Conservation (phyloP, 2,113 vertebrate species). For the Zingel zingel region DNA sequence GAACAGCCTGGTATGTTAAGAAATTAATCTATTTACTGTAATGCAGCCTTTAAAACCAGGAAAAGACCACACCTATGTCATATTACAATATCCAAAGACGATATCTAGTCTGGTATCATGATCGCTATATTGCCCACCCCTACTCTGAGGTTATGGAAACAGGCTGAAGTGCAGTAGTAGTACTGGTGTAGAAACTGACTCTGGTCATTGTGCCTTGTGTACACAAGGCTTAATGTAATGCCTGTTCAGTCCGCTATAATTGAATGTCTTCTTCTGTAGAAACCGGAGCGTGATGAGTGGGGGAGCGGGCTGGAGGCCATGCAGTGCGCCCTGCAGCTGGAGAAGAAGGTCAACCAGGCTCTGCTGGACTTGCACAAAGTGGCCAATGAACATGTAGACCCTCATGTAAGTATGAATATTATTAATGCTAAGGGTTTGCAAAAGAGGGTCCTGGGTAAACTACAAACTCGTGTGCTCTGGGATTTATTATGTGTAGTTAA, state of each 20-base stretch:
- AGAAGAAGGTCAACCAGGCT: constrained; percentile 88
- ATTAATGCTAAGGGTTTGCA: too few relatives aligned
- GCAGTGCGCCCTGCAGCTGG: constrained; percentile 87
- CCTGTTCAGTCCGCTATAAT: background rate
- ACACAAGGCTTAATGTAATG: background rate
- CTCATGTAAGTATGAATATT: constrained; percentile 82
- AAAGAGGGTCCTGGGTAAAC: background rate
- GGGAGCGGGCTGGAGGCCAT: constrained; percentile 86
- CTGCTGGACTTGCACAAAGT: constrained; percentile 88
- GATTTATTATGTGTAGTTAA: too few relatives aligned
- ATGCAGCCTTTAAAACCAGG: too few relatives aligned
- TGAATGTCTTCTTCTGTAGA: constrained; percentile 32
- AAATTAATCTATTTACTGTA: too few relatives aligned
- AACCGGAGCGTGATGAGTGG: constrained; percentile 85
- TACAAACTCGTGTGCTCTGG: background rate
- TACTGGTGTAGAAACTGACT: background rate
- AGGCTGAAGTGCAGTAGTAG: background rate
- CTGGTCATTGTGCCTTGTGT: background rate
- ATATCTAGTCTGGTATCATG: too few relatives aligned
- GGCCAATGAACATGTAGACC: constrained; percentile 80
- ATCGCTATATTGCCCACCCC: too few relatives aligned
- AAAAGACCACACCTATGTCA: too few relatives aligned
- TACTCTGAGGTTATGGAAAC: background rate
- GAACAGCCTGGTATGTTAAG: too few relatives aligned
- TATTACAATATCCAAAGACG: too few relatives aligned